These are phyloP conservation scores for Erebia epiphron DNA, from an alignment of 2,888 invertebrate species.

Conservation along the genomic window DNA sequence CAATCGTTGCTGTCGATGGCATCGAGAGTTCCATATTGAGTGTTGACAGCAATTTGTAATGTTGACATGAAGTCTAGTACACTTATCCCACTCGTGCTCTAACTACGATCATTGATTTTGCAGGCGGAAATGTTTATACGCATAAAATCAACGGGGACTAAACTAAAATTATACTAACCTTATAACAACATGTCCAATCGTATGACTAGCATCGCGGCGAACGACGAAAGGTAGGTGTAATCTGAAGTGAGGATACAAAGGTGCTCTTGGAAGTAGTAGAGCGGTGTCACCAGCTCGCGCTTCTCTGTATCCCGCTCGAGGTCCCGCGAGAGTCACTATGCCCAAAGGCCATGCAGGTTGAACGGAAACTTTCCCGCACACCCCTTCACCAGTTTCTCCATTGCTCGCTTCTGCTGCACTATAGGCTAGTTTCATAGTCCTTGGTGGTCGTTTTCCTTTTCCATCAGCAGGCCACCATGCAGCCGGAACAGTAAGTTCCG, in stretches of 20 bases:
- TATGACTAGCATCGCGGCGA: slow-evolving; percentile 85
- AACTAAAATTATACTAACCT: slow-evolving; percentile 82
- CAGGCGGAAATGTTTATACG: neutral
- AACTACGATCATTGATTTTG: slow-evolving; percentile 13
- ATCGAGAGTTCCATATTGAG: slow-evolving; percentile 27
- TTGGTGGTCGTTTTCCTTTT: slow-evolving; percentile 85
- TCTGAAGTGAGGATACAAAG: slow-evolving; percentile 94
- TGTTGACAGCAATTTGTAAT: slow-evolving; percentile 52
- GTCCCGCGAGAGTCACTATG: slow-evolving; percentile 88
- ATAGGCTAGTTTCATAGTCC: slow-evolving; percentile 91
- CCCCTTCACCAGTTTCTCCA: slow-evolving; percentile 85
- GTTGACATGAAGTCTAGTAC: slow-evolving; percentile 23
- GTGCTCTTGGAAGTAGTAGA: slow-evolving; percentile 93
- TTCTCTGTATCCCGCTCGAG: slow-evolving; percentile 92
- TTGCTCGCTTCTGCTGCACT: slow-evolving; percentile 93
- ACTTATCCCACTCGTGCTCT: slow-evolving; percentile 14
- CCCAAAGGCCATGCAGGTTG: slow-evolving; percentile 86
- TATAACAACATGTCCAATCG: slow-evolving; percentile 91
- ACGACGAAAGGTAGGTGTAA: slow-evolving; percentile 96
- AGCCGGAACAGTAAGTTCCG: slow-evolving; percentile 93
- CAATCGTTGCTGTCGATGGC: slow-evolving; percentile 22
- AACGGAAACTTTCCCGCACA: slow-evolving; percentile 87
- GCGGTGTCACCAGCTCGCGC: slow-evolving; percentile 92
- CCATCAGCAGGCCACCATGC: slow-evolving; percentile 94
- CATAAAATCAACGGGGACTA: neutral